Evolutionary conservation across 2,113 vertebrate species (phyloP), one percentile per base, ranked within the genome.

Genomic region (Megaleporinus macrocephalus): DNA sequence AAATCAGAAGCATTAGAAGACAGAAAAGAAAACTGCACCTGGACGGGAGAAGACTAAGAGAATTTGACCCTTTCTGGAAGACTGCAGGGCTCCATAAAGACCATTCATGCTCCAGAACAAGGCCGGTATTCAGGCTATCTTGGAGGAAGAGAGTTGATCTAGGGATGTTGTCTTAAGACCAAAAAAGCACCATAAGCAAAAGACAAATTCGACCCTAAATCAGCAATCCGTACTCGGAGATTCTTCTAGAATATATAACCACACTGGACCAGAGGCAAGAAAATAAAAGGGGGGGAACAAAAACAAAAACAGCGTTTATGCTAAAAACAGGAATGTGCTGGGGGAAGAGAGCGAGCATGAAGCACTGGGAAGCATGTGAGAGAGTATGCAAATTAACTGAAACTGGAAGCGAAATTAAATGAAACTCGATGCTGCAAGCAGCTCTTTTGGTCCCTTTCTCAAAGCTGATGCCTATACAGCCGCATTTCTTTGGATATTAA

Each of bases 1-100:
- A 44, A 44, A 44, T 44, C 41, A 44, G 3, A 36, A 36, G 11
- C 4, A 18, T 16, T 18, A 70, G 59, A 29, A 27, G 22, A 24
- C 30, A 1, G n/a, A 49, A 72, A 49, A 20, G 29, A 71, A 71
- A 44, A 41, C 41, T 22, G 33, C 30, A 57, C 30, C 66, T 47
- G 5, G 24, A 68, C 59, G 70, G 18, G 14, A 30, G 44, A 15
- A 18, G 29, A 72, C 22, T 16, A 26, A 24, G 27, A 72, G 29
- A 78, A 78, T 73, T 51, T 41, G 55, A 41, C 75, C 76, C 74
- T 65, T 72, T 78, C 69, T 62, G 62, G 55, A 26, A 78, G 68
- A 62, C 70, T 77, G 73, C 74, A 49, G 74, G 53, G 55, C 69
- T 76, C 10, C 33, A 4, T 30, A 74, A 74, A 36, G 59, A 24